Base-by-base conservation (phyloP, 2,888 invertebrate species). In the Alcis repandata region DNA sequence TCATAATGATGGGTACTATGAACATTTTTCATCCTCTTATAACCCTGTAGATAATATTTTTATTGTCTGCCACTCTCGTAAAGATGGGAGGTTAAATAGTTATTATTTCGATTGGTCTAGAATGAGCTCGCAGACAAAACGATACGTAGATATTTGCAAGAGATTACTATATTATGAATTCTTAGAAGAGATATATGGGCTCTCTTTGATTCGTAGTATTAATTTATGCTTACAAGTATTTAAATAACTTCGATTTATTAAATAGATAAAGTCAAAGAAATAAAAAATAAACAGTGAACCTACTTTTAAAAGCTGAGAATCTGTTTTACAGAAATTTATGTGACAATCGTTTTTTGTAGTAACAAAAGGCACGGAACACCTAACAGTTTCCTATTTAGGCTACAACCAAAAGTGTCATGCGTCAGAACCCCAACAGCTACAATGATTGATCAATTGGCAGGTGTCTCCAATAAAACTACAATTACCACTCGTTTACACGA, bases 381-480 rank as follows among this genome's bases (percentile, higher is more conserved):
- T 1, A 51, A 20, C 51, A 20, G 33, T 49, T 27, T 27, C 49
- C 33, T 51, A 51, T 51, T 36, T 38, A 13, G 20, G 19, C 36
- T 36, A 36, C 8, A 19, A 20, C 13, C 51, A 51, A 51, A 51
- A 43, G 41, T 19, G 8, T 20, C 22, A 56, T 33, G 15, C 45
- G 56, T 45, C 56, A 38, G 58, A 67, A 62, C 66, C 68, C 62
- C 62, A 56, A 40, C 59, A 46, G 54, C 36, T 20, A 38, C 22
- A 38, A 17, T 52, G 52, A 60, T 56, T 60, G 56, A 60, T 53
- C 52, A 41, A 57, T 52, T 60, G 60, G 32, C 52, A 60, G 46
- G 38, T 51, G 49, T 36, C 52, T 9, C 22, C 38, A 58, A 46
- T 36, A 58, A 22, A 51, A 20, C 38, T 33, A n/a, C 45, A 51